Base-by-base conservation (phyloP, 2,797 vertebrate genomes). In the Clarias platycephalus region DNA sequence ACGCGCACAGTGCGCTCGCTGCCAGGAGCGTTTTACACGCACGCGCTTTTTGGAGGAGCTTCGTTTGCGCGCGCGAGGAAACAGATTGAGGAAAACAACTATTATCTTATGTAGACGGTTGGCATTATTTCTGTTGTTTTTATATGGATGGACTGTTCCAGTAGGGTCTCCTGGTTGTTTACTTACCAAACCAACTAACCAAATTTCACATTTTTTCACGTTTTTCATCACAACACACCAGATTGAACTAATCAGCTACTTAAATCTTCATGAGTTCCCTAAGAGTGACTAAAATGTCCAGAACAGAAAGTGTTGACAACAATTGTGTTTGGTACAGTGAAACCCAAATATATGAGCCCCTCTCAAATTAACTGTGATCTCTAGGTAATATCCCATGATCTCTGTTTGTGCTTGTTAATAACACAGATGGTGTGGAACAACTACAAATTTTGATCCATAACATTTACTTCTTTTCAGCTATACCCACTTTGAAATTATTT, bases 21-120 rank as follows among this genome's bases (percentile, higher is more conserved):
- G 26, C 60, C 24, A 15, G 13, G 24, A 79, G 60, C 34, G 12
- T 53, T 44, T 8, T 5, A 66, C 78, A 15, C 28, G 78, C 78
- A 49, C 78, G 62, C 60, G 78, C 77, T 20, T 64, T 49, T 64
- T 49, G 44, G 37, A 79, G 15, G 37, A 79, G 60, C 37, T 60
- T 15, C 34, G 37, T 63, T 44, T 44, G 77, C 24, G 15, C 58
- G 76, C 58, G 34, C 15, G 3, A 44, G 58, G 22, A n/a, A 78
- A 40, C 12, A 60, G 28, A 10, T 7, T 1, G 1, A 49, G 22
- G 12, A 13, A 70, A 40, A 34, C 34, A 70, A 7, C 10, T 70
- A 2, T 40, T 53, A 7, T 26, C 72, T 10, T 53, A 3, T 53
- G 49, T 3, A 24, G 9, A 58, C 22, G 4, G 18, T 22, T 60